These are phyloP conservation scores for Camponotus vicinus DNA, from an alignment of 1,140 invertebrate genomes.

Conservation along the genomic window DNA sequence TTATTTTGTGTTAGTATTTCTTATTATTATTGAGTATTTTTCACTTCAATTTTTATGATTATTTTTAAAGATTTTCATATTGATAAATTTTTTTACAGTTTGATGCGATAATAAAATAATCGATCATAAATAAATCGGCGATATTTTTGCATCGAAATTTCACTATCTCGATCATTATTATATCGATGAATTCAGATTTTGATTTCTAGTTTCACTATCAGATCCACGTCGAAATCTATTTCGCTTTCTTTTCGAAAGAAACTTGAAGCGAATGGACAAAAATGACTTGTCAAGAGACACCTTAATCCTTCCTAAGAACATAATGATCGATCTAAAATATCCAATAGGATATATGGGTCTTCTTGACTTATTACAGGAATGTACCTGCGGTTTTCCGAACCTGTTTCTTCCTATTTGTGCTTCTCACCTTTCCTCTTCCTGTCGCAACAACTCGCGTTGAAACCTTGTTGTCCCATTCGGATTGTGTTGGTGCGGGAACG, in stretches of 20 bases:
- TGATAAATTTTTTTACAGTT: not conserved
- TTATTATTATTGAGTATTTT: not conserved
- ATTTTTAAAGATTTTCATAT: not conserved
- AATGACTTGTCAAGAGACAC: conserved; percentile 72
- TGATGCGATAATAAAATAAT: not conserved
- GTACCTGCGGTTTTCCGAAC: conserved; percentile 56
- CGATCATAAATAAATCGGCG: not conserved
- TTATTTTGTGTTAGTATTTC: not conserved
- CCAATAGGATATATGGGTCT: conserved; percentile 55
- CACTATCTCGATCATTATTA: not conserved
- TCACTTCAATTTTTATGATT: not conserved
- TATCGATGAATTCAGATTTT: not conserved
- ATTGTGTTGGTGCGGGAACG: conserved; percentile 35
- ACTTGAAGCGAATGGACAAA: conserved; percentile 39
- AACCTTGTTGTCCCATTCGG: conserved; percentile 67
- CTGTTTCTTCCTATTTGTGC: conserved; percentile 42
- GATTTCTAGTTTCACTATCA: not conserved
- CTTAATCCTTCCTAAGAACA: not conserved
- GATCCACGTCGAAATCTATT: conserved; percentile 31
- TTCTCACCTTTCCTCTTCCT: conserved; percentile 21
- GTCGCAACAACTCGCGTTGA: not conserved
- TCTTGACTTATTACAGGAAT: conserved; percentile 8
- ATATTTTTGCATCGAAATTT: not conserved
- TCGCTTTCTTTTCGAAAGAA: conserved; percentile 42
- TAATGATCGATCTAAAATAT: conserved; percentile 68